Evolutionary conservation across 1,140 invertebrate species (phyloP).

Genomic region (Nephotettix cincticeps): DNA sequence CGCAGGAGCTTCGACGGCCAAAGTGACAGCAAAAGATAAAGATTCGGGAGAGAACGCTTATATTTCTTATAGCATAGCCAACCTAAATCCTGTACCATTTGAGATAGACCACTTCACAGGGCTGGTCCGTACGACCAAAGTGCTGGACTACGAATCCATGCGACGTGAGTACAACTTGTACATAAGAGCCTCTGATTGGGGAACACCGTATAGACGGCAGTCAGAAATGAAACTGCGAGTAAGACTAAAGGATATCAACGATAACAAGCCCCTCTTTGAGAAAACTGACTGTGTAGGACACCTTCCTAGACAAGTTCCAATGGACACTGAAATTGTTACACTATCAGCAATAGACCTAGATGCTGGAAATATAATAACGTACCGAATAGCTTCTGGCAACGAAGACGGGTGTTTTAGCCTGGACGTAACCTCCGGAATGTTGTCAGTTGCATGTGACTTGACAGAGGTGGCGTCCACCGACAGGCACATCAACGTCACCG

Average conservation of each 20-base stretch:
- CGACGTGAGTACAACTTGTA: slow-evolving; percentile 74
- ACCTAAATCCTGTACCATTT: slow-evolving; percentile 86
- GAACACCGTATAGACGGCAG: slow-evolving; percentile 82
- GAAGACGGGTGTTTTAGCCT: slow-evolving; percentile 88
- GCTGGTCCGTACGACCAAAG: slow-evolving; percentile 73
- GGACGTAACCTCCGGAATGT: slow-evolving; percentile 70
- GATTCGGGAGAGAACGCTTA: slow-evolving; percentile 94
- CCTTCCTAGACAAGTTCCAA: slow-evolving; percentile 66
- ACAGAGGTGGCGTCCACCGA: slow-evolving; percentile 65
- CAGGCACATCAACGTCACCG: slow-evolving; percentile 77
- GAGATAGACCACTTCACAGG: slow-evolving; percentile 95
- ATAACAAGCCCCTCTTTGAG: slow-evolving; percentile 88
- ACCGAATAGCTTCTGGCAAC: slow-evolving; percentile 83
- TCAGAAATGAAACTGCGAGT: slow-evolving; percentile 83
- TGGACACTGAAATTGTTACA: slow-evolving; percentile 84
- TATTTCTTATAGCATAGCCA: slow-evolving; percentile 90
- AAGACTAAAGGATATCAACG: slow-evolving; percentile 82
- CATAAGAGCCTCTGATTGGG: slow-evolving; percentile 93
- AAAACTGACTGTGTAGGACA: slow-evolving; percentile 80
- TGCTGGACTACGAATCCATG: slow-evolving; percentile 91
- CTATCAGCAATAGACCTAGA: slow-evolving; percentile 93
- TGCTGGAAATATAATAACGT: slow-evolving; percentile 80
- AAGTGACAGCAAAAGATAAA: slow-evolving; percentile 78
- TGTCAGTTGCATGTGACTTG: slow-evolving; percentile 71
- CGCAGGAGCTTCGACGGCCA: slow-evolving; percentile 75